Conservation (phyloP, 2,888 invertebrate genomes). For the Nephrotoma guestfalica region DNA sequence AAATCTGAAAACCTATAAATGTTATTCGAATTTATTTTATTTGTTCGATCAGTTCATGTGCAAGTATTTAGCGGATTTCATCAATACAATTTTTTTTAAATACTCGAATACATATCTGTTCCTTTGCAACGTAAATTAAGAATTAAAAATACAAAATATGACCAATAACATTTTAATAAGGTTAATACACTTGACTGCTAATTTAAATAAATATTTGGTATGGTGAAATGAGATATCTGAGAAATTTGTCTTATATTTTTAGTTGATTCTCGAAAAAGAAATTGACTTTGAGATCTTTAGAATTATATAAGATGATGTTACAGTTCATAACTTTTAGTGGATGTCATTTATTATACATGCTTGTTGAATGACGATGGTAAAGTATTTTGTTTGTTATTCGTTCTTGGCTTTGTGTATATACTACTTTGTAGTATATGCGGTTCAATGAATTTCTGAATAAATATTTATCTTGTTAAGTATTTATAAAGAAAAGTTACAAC, state of each 20-base stretch:
- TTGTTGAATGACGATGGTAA: background rate
- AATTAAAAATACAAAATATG: background rate
- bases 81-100: no score
- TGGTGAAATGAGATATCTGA: background rate
- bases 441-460: background rate
- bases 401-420: background rate
- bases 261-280: background rate
- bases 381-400: background rate
- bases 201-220: background rate
- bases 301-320: background rate
- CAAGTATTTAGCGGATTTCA: no score
- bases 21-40: background rate
- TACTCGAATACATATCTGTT: no score
- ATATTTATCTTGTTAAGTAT: background rate
- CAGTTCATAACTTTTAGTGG: background rate
- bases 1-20: background rate
- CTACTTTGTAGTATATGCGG: background rate
- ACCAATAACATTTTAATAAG: background rate
- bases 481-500: background rate
- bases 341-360: no score
- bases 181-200: background rate
- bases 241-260: background rate
- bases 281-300: background rate
- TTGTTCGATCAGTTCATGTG: background rate
- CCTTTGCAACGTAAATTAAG: background rate